These are phyloP conservation scores for Microctenopoma steveboyesi DNA, from an alignment of 2,797 vertebrate species.

Conservation along the genomic window DNA sequence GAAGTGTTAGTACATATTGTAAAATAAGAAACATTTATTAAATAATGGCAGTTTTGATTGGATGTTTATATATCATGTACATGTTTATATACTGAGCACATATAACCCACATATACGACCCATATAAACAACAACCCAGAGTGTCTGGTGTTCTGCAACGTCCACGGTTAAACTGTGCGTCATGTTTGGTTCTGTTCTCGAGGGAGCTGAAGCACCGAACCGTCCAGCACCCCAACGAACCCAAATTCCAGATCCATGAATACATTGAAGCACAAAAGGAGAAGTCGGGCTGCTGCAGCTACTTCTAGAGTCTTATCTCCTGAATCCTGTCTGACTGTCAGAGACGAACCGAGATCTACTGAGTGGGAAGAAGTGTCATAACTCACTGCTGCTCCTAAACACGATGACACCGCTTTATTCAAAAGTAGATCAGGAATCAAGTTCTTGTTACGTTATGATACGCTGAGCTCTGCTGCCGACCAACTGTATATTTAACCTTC, in stretches of 20 bases:
- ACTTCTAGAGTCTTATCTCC: constrained; percentile 57
- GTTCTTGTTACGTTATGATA: too few relatives aligned
- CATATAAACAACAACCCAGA: too few relatives aligned
- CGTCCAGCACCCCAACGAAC: constrained; percentile 77
- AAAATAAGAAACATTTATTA: too few relatives aligned
- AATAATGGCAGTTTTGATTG: too few relatives aligned
- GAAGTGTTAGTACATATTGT: too few relatives aligned
- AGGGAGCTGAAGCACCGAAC: constrained; percentile 92
- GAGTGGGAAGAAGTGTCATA: constrained; percentile 41
- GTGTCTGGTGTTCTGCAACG: too few relatives aligned
- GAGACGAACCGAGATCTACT: constrained; percentile 12
- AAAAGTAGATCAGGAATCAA: constrained; percentile 15
- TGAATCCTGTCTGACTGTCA: constrained; percentile 29
- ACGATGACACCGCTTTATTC: constrained; percentile 37
- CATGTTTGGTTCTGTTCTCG: constrained; percentile 31
- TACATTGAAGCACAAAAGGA: constrained; percentile 92
- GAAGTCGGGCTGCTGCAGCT: constrained; percentile 88
- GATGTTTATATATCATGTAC: too few relatives aligned
- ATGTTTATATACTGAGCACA: too few relatives aligned
- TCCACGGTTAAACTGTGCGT: neutral
- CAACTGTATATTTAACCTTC: neutral
- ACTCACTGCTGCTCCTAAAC: constrained; percentile 46
- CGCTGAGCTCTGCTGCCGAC: neutral
- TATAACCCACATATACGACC: too few relatives aligned
- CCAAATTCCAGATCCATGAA: constrained; percentile 92